Evolutionary conservation across 2,797 vertebrate genomes (phyloP), one percentile per base, ranked within the genome.

Genomic region (Trichosurus vulpecula): DNA sequence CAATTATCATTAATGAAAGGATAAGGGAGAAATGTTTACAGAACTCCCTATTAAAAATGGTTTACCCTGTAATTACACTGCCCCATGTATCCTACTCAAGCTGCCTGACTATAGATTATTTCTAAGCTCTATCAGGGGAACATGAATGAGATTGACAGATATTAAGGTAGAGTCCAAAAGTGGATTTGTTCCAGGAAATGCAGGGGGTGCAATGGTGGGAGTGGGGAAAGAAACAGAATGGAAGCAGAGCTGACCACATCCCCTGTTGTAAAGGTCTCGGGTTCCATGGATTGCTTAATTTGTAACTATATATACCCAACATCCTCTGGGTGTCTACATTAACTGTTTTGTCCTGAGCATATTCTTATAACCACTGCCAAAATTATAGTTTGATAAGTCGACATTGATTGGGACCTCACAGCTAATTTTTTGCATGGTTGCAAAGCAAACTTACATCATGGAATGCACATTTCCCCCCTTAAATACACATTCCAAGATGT

Each of bases 201-300:
- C 1, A 54, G 0, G 81, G n/a, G 16, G 4, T 47, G 52, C 51
- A 13, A 27, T 0, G 14, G 6, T 30, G 6, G 16, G 31, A 8
- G 4, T 27, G 4, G 58, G 52, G 35, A 54, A 52, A 92, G 54
- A 87, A 87, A 87, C 16, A 51, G 19, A 87, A 87, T 87, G 41
- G 74, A 54, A 90, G 35, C 90, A 30, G 81, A 19, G 22, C 35
- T 47, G 57, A 2, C 53, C 55, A 27, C 30, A 53, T 8, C 13
- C 35, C 27, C 53, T 2, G 3, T 29, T 41, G 12, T 90, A 53
- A 54, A 12, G 8, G 31, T 41, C 58, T 51, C 31, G 0, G 92
- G 29, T 57, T 66, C 54, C 41, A 13, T 3, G 93, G 51, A 90
- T 41, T 11, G 27, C 19, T 5, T 4, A 0, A 6, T 81, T 53